A percentile compares a stretch with the other conserved stretches of the same genome.
phyloP scores from a whole-genome alignment of 1,140 invertebrate genomes.

The Amphibalanus amphitrite region DNA sequence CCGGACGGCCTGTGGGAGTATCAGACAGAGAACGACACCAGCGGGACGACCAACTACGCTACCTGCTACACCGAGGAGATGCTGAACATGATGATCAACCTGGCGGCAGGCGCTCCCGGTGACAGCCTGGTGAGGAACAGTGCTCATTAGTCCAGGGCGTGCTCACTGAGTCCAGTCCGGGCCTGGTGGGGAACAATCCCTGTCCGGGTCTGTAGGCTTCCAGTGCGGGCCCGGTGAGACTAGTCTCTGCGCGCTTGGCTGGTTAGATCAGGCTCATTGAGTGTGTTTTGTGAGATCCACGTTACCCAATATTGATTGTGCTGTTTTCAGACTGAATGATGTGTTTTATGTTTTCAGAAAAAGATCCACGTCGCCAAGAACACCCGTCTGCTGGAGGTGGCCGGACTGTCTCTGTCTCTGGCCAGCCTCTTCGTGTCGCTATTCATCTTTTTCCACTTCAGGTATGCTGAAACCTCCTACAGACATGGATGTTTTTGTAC shows the following conservation, averaged over 20 bases:
- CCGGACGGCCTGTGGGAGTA: not conserved
- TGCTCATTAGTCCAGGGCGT: too few relatives aligned
- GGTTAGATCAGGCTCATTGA: too few relatives aligned
- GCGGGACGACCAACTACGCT: not conserved
- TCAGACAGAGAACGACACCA: not conserved
- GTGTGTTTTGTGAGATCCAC: too few relatives aligned
- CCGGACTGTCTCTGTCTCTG: not conserved
- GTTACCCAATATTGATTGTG: too few relatives aligned
- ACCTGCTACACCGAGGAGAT: not conserved
- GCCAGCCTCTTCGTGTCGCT: not conserved
- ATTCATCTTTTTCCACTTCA: not conserved
- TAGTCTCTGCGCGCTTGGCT: too few relatives aligned
- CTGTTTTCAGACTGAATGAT: too few relatives aligned
- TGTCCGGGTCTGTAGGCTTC: too few relatives aligned
- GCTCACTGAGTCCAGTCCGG: too few relatives aligned
- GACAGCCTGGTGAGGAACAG: not conserved
- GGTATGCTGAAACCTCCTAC: not conserved
- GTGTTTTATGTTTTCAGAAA: not conserved
- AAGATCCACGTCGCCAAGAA: not conserved
- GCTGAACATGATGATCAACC: not conserved
- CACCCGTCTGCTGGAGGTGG: not conserved
- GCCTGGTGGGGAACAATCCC: too few relatives aligned
- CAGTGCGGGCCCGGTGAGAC: too few relatives aligned
- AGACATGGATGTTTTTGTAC: too few relatives aligned
- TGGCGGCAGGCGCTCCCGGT: not conserved